phyloP scores from a whole-genome alignment of 2,113 vertebrate species.

The Phocoena phocoena region DNA sequence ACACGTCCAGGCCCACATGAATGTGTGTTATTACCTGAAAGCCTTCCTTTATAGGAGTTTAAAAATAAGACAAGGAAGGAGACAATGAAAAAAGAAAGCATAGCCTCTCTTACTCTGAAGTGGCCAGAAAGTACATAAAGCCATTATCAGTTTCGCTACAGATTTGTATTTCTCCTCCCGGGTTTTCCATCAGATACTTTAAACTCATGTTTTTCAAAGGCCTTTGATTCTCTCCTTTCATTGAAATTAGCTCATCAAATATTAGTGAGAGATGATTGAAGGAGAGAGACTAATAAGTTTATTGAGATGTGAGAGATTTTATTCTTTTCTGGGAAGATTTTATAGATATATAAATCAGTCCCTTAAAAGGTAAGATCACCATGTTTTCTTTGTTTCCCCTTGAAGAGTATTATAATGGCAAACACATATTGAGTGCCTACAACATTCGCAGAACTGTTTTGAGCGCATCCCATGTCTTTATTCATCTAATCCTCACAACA shows the following conservation, averaged over 20 bases:
- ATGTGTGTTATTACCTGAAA: background rate
- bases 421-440: background rate
- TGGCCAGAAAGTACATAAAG: background rate
- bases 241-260: slow-evolving; percentile 52
- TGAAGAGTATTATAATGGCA: background rate
- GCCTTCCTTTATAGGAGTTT: slow-evolving; percentile 1
- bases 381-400: background rate
- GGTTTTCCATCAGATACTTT: background rate
- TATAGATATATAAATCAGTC: background rate
- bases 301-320: background rate
- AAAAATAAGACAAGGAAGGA: background rate
- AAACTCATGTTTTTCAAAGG: slow-evolving; percentile 52
- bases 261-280: slow-evolving; percentile 28
- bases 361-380: background rate
- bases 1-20: background rate
- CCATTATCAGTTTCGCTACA: background rate
- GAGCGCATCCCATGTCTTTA: background rate
- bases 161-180: slow-evolving; percentile 6
- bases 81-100: background rate
- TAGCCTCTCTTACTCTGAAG: slow-evolving; percentile 4
- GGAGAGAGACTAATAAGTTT: slow-evolving; percentile 2
- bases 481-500: background rate
- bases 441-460: background rate
- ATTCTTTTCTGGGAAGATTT: background rate
- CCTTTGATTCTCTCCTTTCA: slow-evolving; percentile 8